Conservation (phyloP, 2,113 vertebrate genomes). For the Forbesichthys agassizii region DNA sequence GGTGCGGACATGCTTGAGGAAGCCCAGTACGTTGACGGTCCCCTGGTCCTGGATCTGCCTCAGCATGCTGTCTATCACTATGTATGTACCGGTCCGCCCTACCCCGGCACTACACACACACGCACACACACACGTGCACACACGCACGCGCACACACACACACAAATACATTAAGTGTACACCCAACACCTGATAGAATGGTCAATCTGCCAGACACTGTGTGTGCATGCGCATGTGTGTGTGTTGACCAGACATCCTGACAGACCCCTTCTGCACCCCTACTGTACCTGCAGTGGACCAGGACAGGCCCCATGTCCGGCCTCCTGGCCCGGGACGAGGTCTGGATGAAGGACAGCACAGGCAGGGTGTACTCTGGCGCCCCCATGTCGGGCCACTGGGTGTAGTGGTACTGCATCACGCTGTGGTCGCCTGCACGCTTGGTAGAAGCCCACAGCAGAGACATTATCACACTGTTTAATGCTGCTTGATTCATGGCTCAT, state of each 20-base stretch:
- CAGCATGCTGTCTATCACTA: constrained; percentile 95
- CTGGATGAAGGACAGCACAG: constrained; percentile 90
- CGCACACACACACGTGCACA: constrained; percentile 18
- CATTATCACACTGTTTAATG: too few relatives aligned
- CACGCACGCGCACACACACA: background rate
- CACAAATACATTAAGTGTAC: background rate
- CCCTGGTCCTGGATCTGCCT: constrained; percentile 94
- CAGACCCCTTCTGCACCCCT: background rate
- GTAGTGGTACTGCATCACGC: constrained; percentile 92
- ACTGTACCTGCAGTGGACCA: constrained; percentile 93
- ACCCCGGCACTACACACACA: constrained; percentile 85
- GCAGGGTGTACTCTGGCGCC: constrained; percentile 91
- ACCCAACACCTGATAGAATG: too few relatives aligned
- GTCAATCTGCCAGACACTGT: too few relatives aligned
- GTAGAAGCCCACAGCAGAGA: constrained; percentile 79
- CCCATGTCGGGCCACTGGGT: constrained; percentile 99
- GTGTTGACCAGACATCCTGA: too few relatives aligned
- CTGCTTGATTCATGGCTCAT: too few relatives aligned
- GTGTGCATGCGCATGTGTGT: too few relatives aligned
- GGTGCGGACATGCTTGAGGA: constrained; percentile 94
- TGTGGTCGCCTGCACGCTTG: constrained; percentile 82
- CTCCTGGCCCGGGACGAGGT: constrained; percentile 84
- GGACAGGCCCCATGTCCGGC: constrained; percentile 86
- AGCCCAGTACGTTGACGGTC: constrained; percentile 90
- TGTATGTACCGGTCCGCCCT: constrained; percentile 94